These are phyloP conservation scores for Lithobates sylvaticus DNA, from an alignment of 2,797 vertebrate genomes.

Conservation along the genomic window DNA sequence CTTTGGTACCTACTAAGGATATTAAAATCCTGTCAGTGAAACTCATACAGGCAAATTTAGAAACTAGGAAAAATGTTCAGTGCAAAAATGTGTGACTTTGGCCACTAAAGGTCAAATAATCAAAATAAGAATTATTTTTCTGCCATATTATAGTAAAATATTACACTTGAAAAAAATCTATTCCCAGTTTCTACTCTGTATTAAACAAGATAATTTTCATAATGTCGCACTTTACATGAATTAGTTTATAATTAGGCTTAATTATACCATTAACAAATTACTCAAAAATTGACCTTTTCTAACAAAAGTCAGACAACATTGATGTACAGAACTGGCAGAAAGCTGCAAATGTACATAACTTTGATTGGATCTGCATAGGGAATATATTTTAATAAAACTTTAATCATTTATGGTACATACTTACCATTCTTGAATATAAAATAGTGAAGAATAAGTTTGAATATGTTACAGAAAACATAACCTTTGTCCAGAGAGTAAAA, in stretches of 20 bases:
- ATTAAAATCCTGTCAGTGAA: no score
- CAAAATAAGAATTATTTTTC: slow-evolving; percentile 14
- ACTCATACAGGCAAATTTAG: no score
- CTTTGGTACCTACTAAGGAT: no score
- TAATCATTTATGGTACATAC: background rate
- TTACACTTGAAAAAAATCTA: slow-evolving; percentile 36
- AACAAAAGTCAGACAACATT: slow-evolving; percentile 69
- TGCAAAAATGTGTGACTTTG: background rate
- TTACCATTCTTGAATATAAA: no score
- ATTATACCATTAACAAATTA: slow-evolving; percentile 70
- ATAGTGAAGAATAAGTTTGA: no score
- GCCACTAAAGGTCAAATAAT: slow-evolving; percentile 42
- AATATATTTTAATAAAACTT: background rate
- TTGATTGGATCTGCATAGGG: background rate
- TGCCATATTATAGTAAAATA: slow-evolving; percentile 29
- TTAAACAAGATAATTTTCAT: slow-evolving; percentile 67
- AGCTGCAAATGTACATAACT: slow-evolving; percentile 30
- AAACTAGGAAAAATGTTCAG: background rate
- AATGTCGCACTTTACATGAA: slow-evolving; percentile 67
- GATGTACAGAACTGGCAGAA: slow-evolving; percentile 52
- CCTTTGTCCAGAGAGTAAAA: no score
- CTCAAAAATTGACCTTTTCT: slow-evolving; percentile 72
- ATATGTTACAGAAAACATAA: no score
- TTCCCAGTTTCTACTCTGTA: slow-evolving; percentile 62
- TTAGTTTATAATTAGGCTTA: slow-evolving; percentile 70